Evolutionary conservation across 2,888 invertebrate species (phyloP).

Genomic region (Xestia c-nigrum): DNA sequence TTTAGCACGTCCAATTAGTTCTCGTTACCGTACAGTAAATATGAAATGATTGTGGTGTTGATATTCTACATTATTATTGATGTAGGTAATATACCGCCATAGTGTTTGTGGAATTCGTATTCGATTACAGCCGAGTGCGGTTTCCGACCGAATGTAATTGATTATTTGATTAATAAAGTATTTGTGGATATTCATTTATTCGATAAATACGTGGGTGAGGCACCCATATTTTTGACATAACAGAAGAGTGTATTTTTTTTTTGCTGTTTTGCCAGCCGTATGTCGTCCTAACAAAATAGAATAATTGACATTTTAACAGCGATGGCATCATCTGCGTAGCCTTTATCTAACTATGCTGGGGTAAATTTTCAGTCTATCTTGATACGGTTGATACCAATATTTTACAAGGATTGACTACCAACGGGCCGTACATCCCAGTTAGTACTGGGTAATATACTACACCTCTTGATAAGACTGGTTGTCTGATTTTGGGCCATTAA

Average conservation of each 20-base stretch:
- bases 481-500: neutral
- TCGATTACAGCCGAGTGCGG: slow-evolving; percentile 49
- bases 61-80: slow-evolving; percentile 32
- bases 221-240: neutral
- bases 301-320: neutral
- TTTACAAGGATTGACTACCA: neutral
- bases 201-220: neutral
- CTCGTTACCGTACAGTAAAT: slow-evolving; percentile 35
- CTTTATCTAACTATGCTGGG: neutral
- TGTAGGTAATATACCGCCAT: neutral
- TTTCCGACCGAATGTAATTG: slow-evolving; percentile 30
- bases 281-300: neutral
- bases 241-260: neutral
- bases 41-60: slow-evolving; percentile 47
- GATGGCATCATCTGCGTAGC: neutral
- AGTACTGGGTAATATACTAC: neutral
- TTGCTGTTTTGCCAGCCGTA: neutral
- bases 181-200: slow-evolving; percentile 12
- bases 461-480: neutral
- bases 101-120: slow-evolving; percentile 32
- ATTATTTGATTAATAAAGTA: slow-evolving; percentile 21
- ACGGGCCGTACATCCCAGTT: neutral
- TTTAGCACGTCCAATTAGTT: slow-evolving; percentile 34
- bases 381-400: neutral
- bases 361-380: neutral